Evolutionary conservation across 2,888 invertebrate genomes (phyloP).

Genomic region (Matsumyia berberina): DNA sequence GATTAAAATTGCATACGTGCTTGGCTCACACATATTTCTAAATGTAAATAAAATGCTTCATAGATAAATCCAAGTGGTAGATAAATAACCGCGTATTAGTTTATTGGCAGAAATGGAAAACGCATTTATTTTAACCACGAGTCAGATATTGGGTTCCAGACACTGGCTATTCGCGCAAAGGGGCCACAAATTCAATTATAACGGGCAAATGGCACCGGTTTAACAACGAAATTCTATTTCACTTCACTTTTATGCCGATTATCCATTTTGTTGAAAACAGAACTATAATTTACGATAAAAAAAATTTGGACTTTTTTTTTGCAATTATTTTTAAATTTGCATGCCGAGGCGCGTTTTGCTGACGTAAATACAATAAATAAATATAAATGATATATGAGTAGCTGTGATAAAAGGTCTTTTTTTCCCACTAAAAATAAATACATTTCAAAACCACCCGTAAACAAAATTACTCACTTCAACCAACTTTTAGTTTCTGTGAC

Average conservation of each 20-base stretch:
- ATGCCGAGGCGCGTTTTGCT: conserved; percentile 12
- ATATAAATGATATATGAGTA: conserved; percentile 6
- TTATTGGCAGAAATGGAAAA: background rate
- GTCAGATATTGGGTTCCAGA: too few species aligned
- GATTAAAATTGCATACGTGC: too few species aligned
- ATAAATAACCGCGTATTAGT: too few species aligned
- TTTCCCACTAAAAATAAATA: conserved; percentile 25
- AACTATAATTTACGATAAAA: background rate
- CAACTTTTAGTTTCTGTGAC: conserved; percentile 44
- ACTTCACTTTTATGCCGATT: conserved; percentile 7
- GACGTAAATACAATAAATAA: conserved; percentile 42
- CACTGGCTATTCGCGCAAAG: background rate
- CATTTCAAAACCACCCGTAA: background rate
- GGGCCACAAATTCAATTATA: background rate
- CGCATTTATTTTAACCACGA: background rate
- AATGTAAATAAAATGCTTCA: too few species aligned
- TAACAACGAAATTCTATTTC: background rate
- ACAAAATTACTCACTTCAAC: conserved; percentile 47
- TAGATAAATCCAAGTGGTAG: too few species aligned
- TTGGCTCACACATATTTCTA: too few species aligned
- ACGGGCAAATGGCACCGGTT: background rate
- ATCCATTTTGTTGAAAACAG: background rate
- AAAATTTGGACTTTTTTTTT: background rate
- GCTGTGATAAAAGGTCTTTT: background rate
- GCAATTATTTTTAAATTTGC: conserved; percentile 20